Conservation (phyloP, 2,113 vertebrate species). For the Cariama cristata region DNA sequence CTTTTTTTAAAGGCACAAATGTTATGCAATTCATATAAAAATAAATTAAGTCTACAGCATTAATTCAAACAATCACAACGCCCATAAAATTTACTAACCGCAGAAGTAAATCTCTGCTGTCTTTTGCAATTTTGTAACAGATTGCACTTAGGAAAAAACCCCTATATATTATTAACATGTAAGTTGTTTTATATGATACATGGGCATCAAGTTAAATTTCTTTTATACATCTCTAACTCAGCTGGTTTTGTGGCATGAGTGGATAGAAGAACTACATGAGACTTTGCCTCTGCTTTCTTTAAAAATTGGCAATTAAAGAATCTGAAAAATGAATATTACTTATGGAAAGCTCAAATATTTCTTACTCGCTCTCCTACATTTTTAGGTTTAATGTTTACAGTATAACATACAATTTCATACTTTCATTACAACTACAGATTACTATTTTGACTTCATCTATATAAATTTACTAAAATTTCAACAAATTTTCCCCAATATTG, state of each 20-base stretch:
- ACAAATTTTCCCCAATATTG: slow-evolving; percentile 82
- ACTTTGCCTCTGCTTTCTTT: slow-evolving; percentile 38
- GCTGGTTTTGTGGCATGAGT: slow-evolving; percentile 62
- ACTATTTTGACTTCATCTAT: slow-evolving; percentile 59
- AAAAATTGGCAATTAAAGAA: slow-evolving; percentile 41
- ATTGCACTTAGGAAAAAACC: slow-evolving; percentile 78
- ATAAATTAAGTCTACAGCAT: slow-evolving; percentile 84
- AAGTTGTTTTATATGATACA: slow-evolving; percentile 9
- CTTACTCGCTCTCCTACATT: slow-evolving; percentile 55
- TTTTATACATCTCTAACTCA: slow-evolving; percentile 48
- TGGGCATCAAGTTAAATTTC: slow-evolving; percentile 49
- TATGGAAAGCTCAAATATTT: slow-evolving; percentile 65
- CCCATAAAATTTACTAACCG: slow-evolving; percentile 73
- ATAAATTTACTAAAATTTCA: slow-evolving; percentile 72
- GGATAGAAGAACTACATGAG: slow-evolving; percentile 24
- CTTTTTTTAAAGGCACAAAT: slow-evolving; percentile 85
- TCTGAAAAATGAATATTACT: slow-evolving; percentile 60
- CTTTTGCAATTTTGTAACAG: slow-evolving; percentile 78
- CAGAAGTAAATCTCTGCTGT: slow-evolving; percentile 76
- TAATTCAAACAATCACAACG: slow-evolving; percentile 75
- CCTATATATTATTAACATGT: neutral
- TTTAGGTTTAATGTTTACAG: slow-evolving; percentile 61
- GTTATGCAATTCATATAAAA: slow-evolving; percentile 80
- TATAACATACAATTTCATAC: slow-evolving; percentile 38
- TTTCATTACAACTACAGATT: slow-evolving; percentile 69